These are phyloP conservation scores for Ectemnius cavifrons DNA, from an alignment of 2,888 invertebrate genomes.

Conservation along the genomic window DNA sequence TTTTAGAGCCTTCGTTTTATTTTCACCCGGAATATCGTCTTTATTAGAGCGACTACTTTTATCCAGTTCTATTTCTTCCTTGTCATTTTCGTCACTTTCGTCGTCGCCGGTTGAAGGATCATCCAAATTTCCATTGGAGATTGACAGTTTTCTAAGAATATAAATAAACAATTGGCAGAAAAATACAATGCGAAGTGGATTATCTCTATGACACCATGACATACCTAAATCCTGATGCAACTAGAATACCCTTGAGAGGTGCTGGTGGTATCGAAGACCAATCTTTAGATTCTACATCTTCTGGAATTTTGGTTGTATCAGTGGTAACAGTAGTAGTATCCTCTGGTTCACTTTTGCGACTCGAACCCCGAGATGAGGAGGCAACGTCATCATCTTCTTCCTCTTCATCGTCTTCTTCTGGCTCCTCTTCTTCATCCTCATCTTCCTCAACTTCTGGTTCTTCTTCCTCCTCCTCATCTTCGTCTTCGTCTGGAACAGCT, in stretches of 20 bases:
- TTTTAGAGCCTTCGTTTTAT: conserved; percentile 32
- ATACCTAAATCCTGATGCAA: conserved; percentile 79
- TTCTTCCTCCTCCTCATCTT: conserved; percentile 61
- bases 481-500: conserved; percentile 56
- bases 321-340: conserved; percentile 15
- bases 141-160: conserved; percentile 67
- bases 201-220: not conserved
- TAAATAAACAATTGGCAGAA: not conserved
- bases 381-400: conserved; percentile 55
- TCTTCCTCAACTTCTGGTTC: conserved; percentile 57
- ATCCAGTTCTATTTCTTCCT: conserved; percentile 48
- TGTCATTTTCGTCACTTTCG: conserved; percentile 53
- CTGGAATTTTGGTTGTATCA: conserved; percentile 34
- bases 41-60: conserved; percentile 51
- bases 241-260: conserved; percentile 81
- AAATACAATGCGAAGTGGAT: not conserved
- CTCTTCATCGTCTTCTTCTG: conserved; percentile 59
- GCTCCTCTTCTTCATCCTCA: conserved; percentile 62
- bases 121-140: conserved; percentile 69
- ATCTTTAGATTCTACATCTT: conserved; percentile 47
- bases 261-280: conserved; percentile 75
- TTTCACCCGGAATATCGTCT: conserved; percentile 31
- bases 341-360: conserved; percentile 32
- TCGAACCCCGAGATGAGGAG: conserved; percentile 25
- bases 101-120: conserved; percentile 57